A percentile compares a stretch with the other conserved stretches of the same genome.
phyloP scores from a whole-genome alignment of 2,888 invertebrate genomes.

The Xylocampa areola region DNA sequence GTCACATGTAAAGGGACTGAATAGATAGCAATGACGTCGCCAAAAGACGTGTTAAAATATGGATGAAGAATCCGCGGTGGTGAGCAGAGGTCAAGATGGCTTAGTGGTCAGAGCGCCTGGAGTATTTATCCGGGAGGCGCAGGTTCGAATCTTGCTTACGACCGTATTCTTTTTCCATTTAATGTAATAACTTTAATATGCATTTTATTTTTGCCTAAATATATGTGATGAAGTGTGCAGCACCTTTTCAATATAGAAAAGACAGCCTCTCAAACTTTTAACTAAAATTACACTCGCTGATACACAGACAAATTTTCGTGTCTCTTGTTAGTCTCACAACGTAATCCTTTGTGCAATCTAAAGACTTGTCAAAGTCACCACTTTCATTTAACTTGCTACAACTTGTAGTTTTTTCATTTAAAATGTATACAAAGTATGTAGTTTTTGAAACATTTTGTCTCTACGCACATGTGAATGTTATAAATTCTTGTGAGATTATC shows the following conservation, averaged over 20 bases:
- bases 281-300: slow-evolving; percentile 1
- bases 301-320: not conserved
- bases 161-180: too few relatives aligned
- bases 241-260: slow-evolving; percentile 10
- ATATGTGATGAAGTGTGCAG: too few relatives aligned
- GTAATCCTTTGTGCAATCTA: slow-evolving; percentile 7
- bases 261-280: slow-evolving; percentile 8
- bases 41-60: too few relatives aligned
- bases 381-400: slow-evolving; percentile 12
- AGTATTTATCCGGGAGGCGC: too few relatives aligned
- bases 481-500: slow-evolving; percentile 13
- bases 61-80: too few relatives aligned
- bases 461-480: not conserved
- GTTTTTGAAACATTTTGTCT: not conserved
- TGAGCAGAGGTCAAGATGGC: too few relatives aligned
- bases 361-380: slow-evolving; percentile 10
- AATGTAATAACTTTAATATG: too few relatives aligned
- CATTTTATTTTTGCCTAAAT: too few relatives aligned
- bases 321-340: not conserved
- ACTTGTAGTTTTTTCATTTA: slow-evolving; percentile 1
- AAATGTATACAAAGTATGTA: not conserved
- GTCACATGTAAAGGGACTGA: too few relatives aligned
- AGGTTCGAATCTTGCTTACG: too few relatives aligned
- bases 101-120: too few relatives aligned
- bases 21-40: too few relatives aligned